Evolutionary conservation across 1,140 invertebrate species (phyloP), one percentile per base, ranked within the genome.

Genomic region (Oncopodura yosiiana): DNA sequence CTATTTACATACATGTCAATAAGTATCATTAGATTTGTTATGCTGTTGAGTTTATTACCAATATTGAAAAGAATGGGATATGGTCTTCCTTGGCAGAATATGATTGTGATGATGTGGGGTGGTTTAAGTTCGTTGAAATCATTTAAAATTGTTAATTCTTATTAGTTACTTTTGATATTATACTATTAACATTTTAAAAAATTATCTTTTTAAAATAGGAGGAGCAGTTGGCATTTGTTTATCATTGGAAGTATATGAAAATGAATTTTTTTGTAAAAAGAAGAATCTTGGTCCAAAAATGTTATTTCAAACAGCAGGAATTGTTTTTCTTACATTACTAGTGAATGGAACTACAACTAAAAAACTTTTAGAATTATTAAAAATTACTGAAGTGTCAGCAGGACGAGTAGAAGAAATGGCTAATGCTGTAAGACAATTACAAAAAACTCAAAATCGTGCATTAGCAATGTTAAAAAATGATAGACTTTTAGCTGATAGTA

Each of bases 151-250:
- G 8, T 6, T 19, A 8, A 8, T n/a, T 16, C 11, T 41, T 9
- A 14, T 41, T 19, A 14, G 18, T 12, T 19, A 9, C 39, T 42
- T 6, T 11, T n/a, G 32, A 34, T 9, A 34, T n/a, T 11, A 11
- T 34, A 11, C 32, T 9, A 34, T 34, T 34, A 9, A 11, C 32
- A 34, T 34, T 34, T n/a, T 34, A 9, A n/a, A 11, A 11, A 9
- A 34, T 34, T n/a, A 34, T 30, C 32, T n/a, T 29, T 36, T 14
- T 24, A 24, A 52, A 39, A 56, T 75, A 18, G 59, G 73, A 38
- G 74, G 74, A 11, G 73, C 73, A 18, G 69, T 75, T 16, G 69
- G 72, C 6, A 48, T 75, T 8, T 70, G 73, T 16, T 58, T 75
- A 26, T 70, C 72, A 3, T 55, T 75, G 24, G 67, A 73, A 58